Base-by-base conservation (phyloP, 2,113 vertebrate genomes). In the Epinephelus lanceolatus region DNA sequence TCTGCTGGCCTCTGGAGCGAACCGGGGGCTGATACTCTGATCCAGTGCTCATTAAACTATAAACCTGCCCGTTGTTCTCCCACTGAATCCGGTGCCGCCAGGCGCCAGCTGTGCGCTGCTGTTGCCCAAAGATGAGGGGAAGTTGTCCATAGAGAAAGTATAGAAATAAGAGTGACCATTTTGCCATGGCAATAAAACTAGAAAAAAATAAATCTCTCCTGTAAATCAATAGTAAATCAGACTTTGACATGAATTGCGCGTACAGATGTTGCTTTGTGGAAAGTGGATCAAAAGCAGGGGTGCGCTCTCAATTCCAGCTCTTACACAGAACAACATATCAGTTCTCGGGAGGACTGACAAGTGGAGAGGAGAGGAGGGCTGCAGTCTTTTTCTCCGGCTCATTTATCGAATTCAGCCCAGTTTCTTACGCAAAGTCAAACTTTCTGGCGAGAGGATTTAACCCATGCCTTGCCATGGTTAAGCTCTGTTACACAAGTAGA, bases 11-110 rank as follows among this genome's bases (percentile, higher is more conserved):
- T 18, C 89, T 90, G 52, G 93, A 86, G 27, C 82, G 79, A 62
- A 78, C 65, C 40, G 94, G 93, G 21, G 93, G 18, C 27, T 93
- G 94, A 86, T 94, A 96, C 78, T 95, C 94, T 1, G 90, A 87
- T 0, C 95, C 96, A 3, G 95, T 96, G 90, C 95, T 97, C 78
- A 96, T 79, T 11, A 97, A 87, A 72, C 95, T 95, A 77, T 93
- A 94, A 71, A 94, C 81, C 57, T 94, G 94, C 0, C 96, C 95
- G 88, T 95, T 94, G 81, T 93, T 96, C 80, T 95, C 75, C 96
- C 96, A 96, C 72, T 94, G 95, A 53, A 96, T 91, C 78, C 86
- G 89, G 42, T 96, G 93, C 21, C 92, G 86, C 95, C 95, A 96
- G 12, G 88, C 86, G 18, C 88, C 88, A 57, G 69, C 47, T 30